Evolutionary conservation across 1,140 invertebrate species (phyloP).

Genomic region (Ptiloglossa arizonensis): DNA sequence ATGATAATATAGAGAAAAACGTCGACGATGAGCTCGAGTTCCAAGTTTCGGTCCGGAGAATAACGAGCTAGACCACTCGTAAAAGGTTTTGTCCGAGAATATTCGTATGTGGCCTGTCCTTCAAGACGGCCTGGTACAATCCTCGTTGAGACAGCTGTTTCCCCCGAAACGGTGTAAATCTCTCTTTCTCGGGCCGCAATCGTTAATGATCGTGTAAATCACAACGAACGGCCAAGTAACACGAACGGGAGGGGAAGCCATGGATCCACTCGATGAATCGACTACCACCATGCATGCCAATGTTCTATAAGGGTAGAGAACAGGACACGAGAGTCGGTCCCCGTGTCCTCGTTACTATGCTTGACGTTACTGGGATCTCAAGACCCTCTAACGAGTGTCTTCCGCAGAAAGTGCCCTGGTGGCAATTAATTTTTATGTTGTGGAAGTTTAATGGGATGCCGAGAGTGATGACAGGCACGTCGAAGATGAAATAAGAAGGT

Average conservation of each 20-base stretch:
- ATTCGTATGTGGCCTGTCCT: conserved; percentile 23
- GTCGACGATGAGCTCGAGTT: conserved; percentile 39
- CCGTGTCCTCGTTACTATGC: conserved; percentile 57
- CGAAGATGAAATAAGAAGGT: conserved; percentile 56
- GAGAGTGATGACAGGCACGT: conserved; percentile 56
- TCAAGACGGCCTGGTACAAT: conserved; percentile 29
- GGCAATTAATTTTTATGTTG: conserved; percentile 64
- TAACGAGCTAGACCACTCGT: conserved; percentile 62
- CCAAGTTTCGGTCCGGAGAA: conserved; percentile 49
- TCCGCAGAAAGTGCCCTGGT: conserved; percentile 41
- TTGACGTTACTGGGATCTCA: conserved; percentile 54
- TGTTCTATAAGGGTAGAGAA: conserved; percentile 55
- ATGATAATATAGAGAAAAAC: conserved; percentile 35
- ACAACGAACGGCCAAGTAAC: conserved; percentile 59
- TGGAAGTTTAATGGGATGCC: conserved; percentile 52
- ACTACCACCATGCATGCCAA: conserved; percentile 52
- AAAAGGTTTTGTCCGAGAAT: conserved; percentile 50
- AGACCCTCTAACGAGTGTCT: conserved; percentile 63
- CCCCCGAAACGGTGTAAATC: conserved; percentile 61
- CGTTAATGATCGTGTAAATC: conserved; percentile 70
- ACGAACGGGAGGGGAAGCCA: conserved; percentile 45
- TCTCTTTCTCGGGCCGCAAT: conserved; percentile 46
- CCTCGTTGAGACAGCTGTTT: conserved; percentile 55
- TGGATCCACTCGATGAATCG: conserved; percentile 53
- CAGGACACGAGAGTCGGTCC: conserved; percentile 55